These are phyloP conservation scores for Calyptomena viridis DNA, from an alignment of 2,113 vertebrate genomes.

Conservation along the genomic window DNA sequence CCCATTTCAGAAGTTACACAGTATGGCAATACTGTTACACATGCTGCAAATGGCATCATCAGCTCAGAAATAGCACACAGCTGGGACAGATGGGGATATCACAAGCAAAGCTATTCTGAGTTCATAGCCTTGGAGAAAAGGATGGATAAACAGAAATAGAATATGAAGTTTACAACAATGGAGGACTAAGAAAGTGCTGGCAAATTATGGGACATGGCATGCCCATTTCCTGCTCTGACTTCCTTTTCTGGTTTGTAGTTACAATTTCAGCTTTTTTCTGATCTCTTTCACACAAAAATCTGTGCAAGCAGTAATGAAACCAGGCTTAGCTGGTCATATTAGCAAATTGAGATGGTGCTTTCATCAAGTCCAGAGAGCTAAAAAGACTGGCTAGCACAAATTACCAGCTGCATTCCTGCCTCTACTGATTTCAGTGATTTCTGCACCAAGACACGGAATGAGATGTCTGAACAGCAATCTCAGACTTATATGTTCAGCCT, in stretches of 20 bases:
- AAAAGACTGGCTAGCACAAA: constrained; percentile 21
- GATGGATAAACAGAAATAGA: constrained; percentile 48
- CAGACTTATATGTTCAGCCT: not conserved
- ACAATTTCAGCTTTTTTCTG: constrained; percentile 8
- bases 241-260: constrained; percentile 28
- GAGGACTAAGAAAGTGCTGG: constrained; percentile 4
- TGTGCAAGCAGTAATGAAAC: constrained; percentile 36
- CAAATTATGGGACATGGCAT: not conserved
- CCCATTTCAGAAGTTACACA: not conserved
- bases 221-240: constrained; percentile 40
- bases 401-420: constrained; percentile 13
- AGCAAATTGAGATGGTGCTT: constrained; percentile 29
- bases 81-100: constrained; percentile 47
- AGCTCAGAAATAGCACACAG: constrained; percentile 1
- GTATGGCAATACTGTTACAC: not conserved
- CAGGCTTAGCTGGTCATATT: constrained; percentile 23
- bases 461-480: not conserved
- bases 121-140: constrained; percentile 8
- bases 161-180: constrained; percentile 23
- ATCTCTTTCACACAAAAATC: constrained; percentile 6
- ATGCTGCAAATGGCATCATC: not conserved
- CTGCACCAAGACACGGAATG: not conserved
- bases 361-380: not conserved
- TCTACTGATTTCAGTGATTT: constrained; percentile 21
- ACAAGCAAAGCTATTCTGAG: constrained; percentile 40